phyloP scores from a whole-genome alignment of 2,113 vertebrate genomes.

The Grammomys dolichurus region DNA sequence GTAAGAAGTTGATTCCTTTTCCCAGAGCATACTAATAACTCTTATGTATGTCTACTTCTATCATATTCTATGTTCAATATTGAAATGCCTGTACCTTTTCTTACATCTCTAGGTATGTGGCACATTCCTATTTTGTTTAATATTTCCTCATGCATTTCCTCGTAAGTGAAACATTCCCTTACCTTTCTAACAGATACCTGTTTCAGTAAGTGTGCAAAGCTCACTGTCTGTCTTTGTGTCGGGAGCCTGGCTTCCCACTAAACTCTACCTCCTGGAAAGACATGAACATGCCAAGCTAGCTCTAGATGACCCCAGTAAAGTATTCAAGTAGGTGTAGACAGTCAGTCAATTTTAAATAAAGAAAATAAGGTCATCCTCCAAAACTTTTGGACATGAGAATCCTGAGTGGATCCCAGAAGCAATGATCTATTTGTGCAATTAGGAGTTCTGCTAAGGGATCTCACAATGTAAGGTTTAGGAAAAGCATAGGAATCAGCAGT shows the following conservation, averaged over 20 bases:
- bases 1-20: not conserved
- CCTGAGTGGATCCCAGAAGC: not conserved
- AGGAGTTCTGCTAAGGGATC: not conserved
- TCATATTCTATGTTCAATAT: not conserved
- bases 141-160: not conserved
- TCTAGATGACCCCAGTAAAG: not conserved
- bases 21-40: not conserved
- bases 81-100: not conserved
- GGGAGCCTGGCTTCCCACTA: not conserved
- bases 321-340: not conserved
- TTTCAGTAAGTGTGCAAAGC: not conserved
- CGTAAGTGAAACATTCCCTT: not conserved
- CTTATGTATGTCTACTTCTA: not conserved
- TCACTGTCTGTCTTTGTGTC: not conserved
- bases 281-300: not conserved
- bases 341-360: not conserved
- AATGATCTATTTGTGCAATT: not conserved
- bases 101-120: not conserved
- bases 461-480: not conserved
- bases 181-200: not conserved
- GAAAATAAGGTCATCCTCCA: not conserved
- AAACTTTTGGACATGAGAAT: not conserved
- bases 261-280: not conserved
- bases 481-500: not conserved
- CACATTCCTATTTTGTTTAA: not conserved